Evolutionary conservation across 2,797 vertebrate genomes (phyloP), one percentile per base, ranked within the genome.

Genomic region (Siniperca obscura): DNA sequence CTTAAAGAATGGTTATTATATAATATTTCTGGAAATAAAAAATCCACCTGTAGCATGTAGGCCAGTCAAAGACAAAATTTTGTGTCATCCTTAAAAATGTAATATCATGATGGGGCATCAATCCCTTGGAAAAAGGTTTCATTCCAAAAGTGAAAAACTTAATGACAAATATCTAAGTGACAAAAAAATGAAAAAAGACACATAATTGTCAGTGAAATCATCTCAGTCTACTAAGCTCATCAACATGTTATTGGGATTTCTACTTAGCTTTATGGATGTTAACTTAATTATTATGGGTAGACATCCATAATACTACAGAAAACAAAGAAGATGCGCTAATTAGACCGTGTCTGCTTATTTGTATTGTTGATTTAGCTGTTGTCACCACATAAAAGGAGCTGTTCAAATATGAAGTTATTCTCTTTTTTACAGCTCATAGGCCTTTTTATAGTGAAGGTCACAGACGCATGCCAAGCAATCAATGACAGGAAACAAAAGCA

Each of bases 231-330:
- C 5, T 60, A 2, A 69, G 60, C 76, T 87, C 74, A 86, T 90
- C 87, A 84, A 70, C 46, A 67, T 78, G 50, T 67, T 57, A 86
- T 68, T 78, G 60, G 56, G 9, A 34, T 70, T 82, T 67, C 55
- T 55, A 46, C 53, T 71, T 48, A 55, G 38, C 66, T 72, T 76
- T 60, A 68, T 76, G 44, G 56, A 42, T 52, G 64, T 73, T 60
- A 4, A 50, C 76, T 81, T 80, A 42, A 86, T 80, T 72, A 68
- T 53, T 53, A 68, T 77, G 44, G 55, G 9, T 40, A 62, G 53
- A 76, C 59, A 62, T 55, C 60, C n/a, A 6, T 60, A 72, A 70
- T 70, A 40, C 34, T 19, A 36, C 42, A 42, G 48, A 76, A 84
- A 84, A 73, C 42, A 55, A 81, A 75, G 68, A 36, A 65, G 5